Evolutionary conservation across 2,888 invertebrate species (phyloP), one percentile per base, ranked within the genome.

Genomic region (Cistogaster globosa): DNA sequence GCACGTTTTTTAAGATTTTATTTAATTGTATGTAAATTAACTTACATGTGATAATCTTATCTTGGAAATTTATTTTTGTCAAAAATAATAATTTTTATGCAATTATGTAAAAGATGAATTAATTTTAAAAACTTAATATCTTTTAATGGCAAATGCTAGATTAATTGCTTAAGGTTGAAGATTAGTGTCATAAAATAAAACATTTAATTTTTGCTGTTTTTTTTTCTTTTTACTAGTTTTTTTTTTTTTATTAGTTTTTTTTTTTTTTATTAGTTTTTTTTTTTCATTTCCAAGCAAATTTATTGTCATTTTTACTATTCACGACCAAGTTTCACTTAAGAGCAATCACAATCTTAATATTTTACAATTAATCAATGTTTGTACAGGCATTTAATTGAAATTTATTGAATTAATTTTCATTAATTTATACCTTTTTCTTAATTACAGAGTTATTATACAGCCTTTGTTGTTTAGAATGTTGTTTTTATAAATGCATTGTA

Each of bases 1-100:
- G 62, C 79, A 84, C 79, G 72, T 80, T 76, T 42, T n/a, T 80
- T 14, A 84, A 67, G 67, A 79, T 76, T 79, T 80, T 57, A 48
- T 65, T 76, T 72, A 67, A 74, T 60, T 80, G 32, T n/a, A 58
- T 74, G 67, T 67, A 67, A 74, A 67, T 68, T 45, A 32, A 53
- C 58, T 80, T 67, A 45, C 38, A 71, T 51, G 48, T 69, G 20
- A 48, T 71, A 36, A 67, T 58, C 20, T 67, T 58, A 51, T 55
- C n/a, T 65, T 32, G 4, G 4, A 42, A 42, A 6, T 2, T 6
- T 42, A 2, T 6, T 12, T 32, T 42, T 12, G 0, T 11, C 14
- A 32, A 45, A 45, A 55, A 26, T 20, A 20, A 20, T 20, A 20
- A 53, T 9, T 16, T 36, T 62, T 62, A 71, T 68, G 18, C 14